Evolutionary conservation across 2,113 vertebrate genomes (phyloP).

Genomic region (Vanacampus margaritifer): DNA sequence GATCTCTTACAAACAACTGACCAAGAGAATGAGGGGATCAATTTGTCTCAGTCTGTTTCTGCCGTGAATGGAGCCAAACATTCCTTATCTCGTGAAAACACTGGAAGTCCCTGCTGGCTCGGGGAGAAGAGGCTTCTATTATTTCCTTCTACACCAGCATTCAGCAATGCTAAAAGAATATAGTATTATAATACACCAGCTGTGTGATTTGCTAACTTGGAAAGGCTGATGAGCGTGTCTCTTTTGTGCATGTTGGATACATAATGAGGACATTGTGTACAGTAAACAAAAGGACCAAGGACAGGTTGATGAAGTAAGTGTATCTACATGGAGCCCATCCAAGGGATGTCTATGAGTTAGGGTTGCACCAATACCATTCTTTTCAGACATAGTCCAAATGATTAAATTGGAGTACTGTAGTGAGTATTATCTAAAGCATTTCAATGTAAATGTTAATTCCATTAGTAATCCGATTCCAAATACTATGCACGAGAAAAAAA

Average conservation of each 20-base stretch:
- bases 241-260: constrained; percentile 11
- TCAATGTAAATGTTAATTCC: too few species aligned
- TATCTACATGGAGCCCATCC: constrained; percentile 31
- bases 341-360: constrained; percentile 25
- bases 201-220: constrained; percentile 52
- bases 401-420: neutral
- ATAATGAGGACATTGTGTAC: constrained; percentile 22
- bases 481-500: too few species aligned
- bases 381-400: neutral
- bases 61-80: constrained; percentile 50
- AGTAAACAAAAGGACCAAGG: constrained; percentile 42
- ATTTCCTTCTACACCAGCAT: constrained; percentile 59
- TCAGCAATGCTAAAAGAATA: constrained; percentile 37
- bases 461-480: too few species aligned
- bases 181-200: constrained; percentile 59
- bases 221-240: constrained; percentile 29
- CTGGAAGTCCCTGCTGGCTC: constrained; percentile 55
- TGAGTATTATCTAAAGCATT: too few species aligned
- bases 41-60: constrained; percentile 58
- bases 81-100: constrained; percentile 69
- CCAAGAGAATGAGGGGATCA: constrained; percentile 56
- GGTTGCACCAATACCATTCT: neutral
- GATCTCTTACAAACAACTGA: constrained; percentile 58
- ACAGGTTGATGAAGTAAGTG: constrained; percentile 47
- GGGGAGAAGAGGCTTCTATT: constrained; percentile 48